phyloP scores from a whole-genome alignment of 2,113 vertebrate genomes.

The Melanerpes formicivorus region DNA sequence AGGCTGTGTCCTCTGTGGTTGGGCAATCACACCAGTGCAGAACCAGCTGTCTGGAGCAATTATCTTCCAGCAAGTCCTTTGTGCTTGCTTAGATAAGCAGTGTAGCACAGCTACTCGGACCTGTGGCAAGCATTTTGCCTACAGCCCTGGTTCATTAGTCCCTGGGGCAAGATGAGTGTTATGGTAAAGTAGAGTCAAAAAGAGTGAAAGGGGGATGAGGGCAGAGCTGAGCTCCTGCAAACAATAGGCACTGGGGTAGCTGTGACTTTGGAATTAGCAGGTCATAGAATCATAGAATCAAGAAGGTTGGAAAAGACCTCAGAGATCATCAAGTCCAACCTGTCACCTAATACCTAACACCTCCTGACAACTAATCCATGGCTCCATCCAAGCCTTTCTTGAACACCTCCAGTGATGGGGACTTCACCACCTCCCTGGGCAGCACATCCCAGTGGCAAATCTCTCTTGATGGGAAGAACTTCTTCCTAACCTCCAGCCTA shows the following conservation, averaged over 20 bases:
- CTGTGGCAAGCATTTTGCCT: constrained; percentile 3
- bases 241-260: neutral
- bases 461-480: too few relatives aligned
- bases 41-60: constrained; percentile 19
- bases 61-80: neutral
- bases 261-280: neutral
- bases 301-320: too few relatives aligned
- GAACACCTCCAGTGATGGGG: too few relatives aligned
- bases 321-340: too few relatives aligned
- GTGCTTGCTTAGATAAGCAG: neutral
- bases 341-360: too few relatives aligned
- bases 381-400: too few relatives aligned
- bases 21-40: neutral
- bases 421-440: too few relatives aligned
- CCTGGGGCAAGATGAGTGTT: neutral
- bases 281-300: neutral
- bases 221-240: constrained; percentile 4
- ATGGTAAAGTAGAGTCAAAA: neutral
- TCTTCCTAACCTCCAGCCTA: too few relatives aligned
- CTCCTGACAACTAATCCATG: too few relatives aligned
- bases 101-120: neutral
- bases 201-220: neutral
- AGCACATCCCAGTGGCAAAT: too few relatives aligned
- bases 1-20: neutral
- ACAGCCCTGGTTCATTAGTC: neutral